Evolutionary conservation across 2,797 vertebrate species (phyloP), one percentile per base, ranked within the genome.

Genomic region (Morelia viridis): DNA sequence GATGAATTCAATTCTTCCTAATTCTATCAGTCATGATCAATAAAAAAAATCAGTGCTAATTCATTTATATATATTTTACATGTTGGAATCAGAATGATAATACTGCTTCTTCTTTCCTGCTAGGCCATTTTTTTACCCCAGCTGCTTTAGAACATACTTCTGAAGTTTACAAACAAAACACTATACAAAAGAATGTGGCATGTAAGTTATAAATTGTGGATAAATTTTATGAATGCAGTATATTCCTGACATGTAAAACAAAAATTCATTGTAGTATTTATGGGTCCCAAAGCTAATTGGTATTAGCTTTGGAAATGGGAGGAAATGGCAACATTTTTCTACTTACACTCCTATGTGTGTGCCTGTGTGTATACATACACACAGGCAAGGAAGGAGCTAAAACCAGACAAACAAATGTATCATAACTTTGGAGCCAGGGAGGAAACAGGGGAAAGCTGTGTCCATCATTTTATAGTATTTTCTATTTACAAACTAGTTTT

Each of bases 41-140:
- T 56, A 17, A 58, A 87, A 92, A 41, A 92, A 92, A n/a, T 53
- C 85, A 94, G 85, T 68, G 93, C 93, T 61, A 88, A 90, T 88
- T 89, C 60, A 93, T 92, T 50, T 15, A 62, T 1, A 24, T 65
- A 80, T 91, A 3, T 28, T 60, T 93, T 41, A 64, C 57, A 19
- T 65, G 28, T 68, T 65, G n/a, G 26, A 85, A 56, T 56, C 15
- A 26, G 17, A 80, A 62, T 64, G 13, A 13, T 1, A 92, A 41
- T 41, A 41, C 41, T 41, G 41, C 41, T 41, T 58, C 2, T 53
- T 5, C 19, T 13, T 61, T 88, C 3, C 65, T 41, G 35, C 13
- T 13, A 17, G 13, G 2, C 24, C 15, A 76, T 4, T 61, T 7
- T 83, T 31, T 50, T 87, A 28, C 35, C 50, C 57, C 58, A 64